Evolutionary conservation across 2,113 vertebrate genomes (phyloP).

Genomic region (Oryzias woworae): DNA sequence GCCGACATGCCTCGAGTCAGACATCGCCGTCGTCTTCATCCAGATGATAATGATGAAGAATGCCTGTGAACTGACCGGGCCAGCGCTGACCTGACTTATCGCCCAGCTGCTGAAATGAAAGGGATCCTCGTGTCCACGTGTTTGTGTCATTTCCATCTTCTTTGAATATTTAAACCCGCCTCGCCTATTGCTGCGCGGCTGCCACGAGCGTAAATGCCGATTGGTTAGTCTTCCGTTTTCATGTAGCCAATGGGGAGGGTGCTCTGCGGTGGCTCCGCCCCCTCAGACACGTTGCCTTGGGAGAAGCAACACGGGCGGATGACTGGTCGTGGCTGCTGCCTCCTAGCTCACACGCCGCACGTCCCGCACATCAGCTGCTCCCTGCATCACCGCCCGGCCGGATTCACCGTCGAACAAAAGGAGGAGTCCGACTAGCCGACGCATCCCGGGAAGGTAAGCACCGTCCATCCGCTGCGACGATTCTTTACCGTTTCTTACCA

Average conservation of each 20-base stretch:
- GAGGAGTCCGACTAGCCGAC: slow-evolving; percentile 54
- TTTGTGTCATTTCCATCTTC: slow-evolving; percentile 76
- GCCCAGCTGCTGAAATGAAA: slow-evolving; percentile 73
- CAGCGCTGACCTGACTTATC: slow-evolving; percentile 59
- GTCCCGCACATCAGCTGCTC: slow-evolving; percentile 55
- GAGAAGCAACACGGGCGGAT: slow-evolving; percentile 80
- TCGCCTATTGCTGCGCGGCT: slow-evolving; percentile 68
- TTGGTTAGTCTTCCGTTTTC: slow-evolving; percentile 47
- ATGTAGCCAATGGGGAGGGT: slow-evolving; percentile 54
- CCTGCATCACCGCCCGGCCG: slow-evolving; percentile 40
- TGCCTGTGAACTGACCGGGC: slow-evolving; percentile 56
- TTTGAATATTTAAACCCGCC: slow-evolving; percentile 76
- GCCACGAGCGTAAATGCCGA: slow-evolving; percentile 29
- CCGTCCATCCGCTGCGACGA: not conserved
- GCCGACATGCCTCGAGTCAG: slow-evolving; percentile 34
- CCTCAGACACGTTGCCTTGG: slow-evolving; percentile 80
- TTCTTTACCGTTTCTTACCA: not conserved
- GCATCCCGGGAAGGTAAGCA: slow-evolving; percentile 69
- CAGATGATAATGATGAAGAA: slow-evolving; percentile 60
- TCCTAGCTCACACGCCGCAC: slow-evolving; percentile 54
- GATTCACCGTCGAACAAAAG: slow-evolving; percentile 72
- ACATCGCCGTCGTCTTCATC: slow-evolving; percentile 24
- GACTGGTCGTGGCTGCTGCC: slow-evolving; percentile 47
- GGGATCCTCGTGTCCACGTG: slow-evolving; percentile 82
- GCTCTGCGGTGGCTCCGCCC: slow-evolving; percentile 61